Evolutionary conservation across 2,113 vertebrate species (phyloP).

Genomic region (Ivindomyrus marchei): DNA sequence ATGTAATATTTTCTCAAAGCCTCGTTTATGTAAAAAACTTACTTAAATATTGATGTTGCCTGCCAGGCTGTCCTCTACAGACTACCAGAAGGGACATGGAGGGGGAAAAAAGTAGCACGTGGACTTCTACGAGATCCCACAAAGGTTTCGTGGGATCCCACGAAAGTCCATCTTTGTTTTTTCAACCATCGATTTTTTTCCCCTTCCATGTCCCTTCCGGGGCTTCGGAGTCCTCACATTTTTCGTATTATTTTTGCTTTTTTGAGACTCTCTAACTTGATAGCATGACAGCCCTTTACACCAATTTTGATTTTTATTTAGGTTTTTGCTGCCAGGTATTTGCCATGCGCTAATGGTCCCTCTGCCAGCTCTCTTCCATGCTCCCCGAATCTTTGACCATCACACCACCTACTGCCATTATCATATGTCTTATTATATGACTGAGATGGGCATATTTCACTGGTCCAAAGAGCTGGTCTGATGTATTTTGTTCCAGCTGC

Average conservation of each 20-base stretch:
- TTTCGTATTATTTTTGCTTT: not conserved
- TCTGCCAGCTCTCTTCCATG: not conserved
- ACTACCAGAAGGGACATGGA: not conserved
- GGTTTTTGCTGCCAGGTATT: not conserved
- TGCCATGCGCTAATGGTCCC: not conserved
- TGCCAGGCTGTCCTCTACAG: not conserved
- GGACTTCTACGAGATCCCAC: not conserved
- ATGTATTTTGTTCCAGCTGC: not conserved
- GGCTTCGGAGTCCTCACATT: not conserved
- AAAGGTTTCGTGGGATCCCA: not conserved
- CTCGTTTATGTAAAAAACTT: not conserved
- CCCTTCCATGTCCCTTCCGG: not conserved
- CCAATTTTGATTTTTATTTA: not conserved
- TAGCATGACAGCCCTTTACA: not conserved
- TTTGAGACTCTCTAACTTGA: not conserved
- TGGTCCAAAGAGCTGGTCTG: not conserved
- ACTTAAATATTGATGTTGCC: not conserved
- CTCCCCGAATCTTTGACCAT: slow-evolving; percentile 17
- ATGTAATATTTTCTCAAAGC: not conserved
- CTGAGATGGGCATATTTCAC: not conserved
- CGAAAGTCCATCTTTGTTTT: not conserved
- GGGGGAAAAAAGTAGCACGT: too few relatives aligned
- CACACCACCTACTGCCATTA: not conserved
- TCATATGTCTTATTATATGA: not conserved
- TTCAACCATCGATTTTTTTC: not conserved